These are phyloP conservation scores for Athene noctua DNA, from an alignment of 2,113 vertebrate species.

Conservation along the genomic window DNA sequence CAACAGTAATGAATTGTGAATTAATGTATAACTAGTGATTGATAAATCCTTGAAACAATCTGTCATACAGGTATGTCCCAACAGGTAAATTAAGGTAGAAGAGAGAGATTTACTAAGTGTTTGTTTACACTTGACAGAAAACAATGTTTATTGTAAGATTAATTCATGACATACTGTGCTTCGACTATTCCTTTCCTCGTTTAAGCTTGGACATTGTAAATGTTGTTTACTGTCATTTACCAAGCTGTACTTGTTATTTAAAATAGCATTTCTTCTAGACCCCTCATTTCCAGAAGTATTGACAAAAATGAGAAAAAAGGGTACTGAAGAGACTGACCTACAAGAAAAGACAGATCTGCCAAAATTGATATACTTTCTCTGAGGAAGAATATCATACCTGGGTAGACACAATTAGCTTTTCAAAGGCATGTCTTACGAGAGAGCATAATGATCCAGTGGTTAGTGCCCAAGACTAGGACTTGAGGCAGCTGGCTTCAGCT, in stretches of 20 bases:
- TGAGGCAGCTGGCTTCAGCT: not conserved
- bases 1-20: not conserved
- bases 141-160: not conserved
- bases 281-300: not conserved
- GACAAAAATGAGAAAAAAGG: not conserved
- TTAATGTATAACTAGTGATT: not conserved
- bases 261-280: not conserved
- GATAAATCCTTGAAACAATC: not conserved
- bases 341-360: not conserved
- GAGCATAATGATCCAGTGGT: not conserved
- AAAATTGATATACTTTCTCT: not conserved
- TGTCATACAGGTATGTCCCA: not conserved
- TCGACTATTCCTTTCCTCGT: not conserved
- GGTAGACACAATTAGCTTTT: not conserved
- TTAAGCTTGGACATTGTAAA: not conserved
- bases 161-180: not conserved
- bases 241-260: not conserved
- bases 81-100: not conserved
- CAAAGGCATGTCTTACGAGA: not conserved
- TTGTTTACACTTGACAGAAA: not conserved
- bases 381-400: not conserved
- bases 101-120: not conserved
- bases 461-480: not conserved
- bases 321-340: not conserved
- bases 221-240: not conserved